phyloP scores from a whole-genome alignment of 2,888 invertebrate genomes.

The Drosophila bunnanda region DNA sequence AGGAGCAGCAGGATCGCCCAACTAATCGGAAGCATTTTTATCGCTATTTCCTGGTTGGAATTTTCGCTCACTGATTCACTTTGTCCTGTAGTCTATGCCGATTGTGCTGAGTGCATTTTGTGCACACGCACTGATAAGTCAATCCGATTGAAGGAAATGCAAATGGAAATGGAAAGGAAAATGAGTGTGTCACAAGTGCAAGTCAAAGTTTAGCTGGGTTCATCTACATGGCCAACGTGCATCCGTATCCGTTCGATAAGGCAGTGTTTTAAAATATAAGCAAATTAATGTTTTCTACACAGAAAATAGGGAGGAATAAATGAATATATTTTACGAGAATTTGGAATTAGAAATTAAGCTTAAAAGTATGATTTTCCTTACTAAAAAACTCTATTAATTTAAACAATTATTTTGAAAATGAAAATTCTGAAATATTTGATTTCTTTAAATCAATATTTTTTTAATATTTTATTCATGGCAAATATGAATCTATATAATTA shows the following conservation, averaged over 20 bases:
- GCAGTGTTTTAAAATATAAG: conserved; percentile 10
- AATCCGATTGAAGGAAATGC: conserved; percentile 20
- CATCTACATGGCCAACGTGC: conserved; percentile 36
- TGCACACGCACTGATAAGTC: conserved; percentile 30
- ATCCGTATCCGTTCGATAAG: conserved; percentile 14
- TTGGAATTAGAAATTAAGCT: background rate
- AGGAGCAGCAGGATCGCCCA: conserved; percentile 31
- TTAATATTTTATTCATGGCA: too few relatives aligned
- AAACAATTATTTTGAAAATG: too few relatives aligned
- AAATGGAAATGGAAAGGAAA: background rate
- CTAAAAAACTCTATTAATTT: too few relatives aligned
- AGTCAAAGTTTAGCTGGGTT: conserved; percentile 24
- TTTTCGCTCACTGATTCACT: conserved; percentile 40
- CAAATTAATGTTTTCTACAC: conserved; percentile 22
- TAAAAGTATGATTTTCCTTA: background rate
- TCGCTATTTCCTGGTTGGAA: conserved; percentile 6
- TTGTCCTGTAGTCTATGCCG: conserved; percentile 3
- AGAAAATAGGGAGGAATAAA: background rate
- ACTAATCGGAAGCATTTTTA: conserved; percentile 35
- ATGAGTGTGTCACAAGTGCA: conserved; percentile 42
- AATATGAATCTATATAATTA: too few relatives aligned
- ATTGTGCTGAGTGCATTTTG: conserved; percentile 52
- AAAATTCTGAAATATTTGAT: too few relatives aligned
- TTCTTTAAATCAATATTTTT: too few relatives aligned
- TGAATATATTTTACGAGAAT: background rate